Conservation (phyloP, 2,888 invertebrate species). For the Gerosis bhagava region DNA sequence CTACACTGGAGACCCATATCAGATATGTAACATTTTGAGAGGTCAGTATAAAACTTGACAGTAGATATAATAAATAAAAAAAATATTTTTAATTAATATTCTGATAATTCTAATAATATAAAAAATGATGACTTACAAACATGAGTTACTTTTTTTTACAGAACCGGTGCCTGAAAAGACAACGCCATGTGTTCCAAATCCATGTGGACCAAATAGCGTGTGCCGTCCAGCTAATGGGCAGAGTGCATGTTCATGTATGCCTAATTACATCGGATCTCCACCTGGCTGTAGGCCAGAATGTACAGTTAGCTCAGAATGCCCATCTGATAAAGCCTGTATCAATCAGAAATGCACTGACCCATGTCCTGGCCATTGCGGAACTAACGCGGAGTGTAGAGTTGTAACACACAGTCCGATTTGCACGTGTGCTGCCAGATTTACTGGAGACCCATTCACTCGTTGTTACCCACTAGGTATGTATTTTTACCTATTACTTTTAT, state of each 20-base stretch:
- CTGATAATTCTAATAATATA: too few species aligned
- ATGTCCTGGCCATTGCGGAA: constrained; percentile 88
- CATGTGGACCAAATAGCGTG: constrained; percentile 88
- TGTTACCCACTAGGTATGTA: constrained; percentile 81
- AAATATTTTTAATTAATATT: too few species aligned
- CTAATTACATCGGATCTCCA: constrained; percentile 83
- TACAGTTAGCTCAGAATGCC: constrained; percentile 87
- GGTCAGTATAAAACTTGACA: too few species aligned
- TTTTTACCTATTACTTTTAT: too few species aligned
- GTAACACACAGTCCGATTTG: constrained; percentile 92
- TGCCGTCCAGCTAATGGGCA: constrained; percentile 87
- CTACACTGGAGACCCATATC: constrained; percentile 89
- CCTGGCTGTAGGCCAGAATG: constrained; percentile 91
- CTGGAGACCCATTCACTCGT: constrained; percentile 87
- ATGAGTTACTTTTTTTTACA: constrained; percentile 35
- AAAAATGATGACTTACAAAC: too few species aligned
- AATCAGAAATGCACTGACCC: constrained; percentile 90
- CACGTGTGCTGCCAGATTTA: constrained; percentile 83
- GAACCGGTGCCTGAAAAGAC: constrained; percentile 57
- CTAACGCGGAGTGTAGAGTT: constrained; percentile 87
- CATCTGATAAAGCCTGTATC: constrained; percentile 86
- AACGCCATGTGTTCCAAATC: constrained; percentile 83
- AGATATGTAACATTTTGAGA: constrained; percentile 74
- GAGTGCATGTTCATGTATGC: constrained; percentile 88
- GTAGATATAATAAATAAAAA: too few species aligned